phyloP scores from a whole-genome alignment of 2,888 invertebrate genomes.

The Eupithecia subfuscata region DNA sequence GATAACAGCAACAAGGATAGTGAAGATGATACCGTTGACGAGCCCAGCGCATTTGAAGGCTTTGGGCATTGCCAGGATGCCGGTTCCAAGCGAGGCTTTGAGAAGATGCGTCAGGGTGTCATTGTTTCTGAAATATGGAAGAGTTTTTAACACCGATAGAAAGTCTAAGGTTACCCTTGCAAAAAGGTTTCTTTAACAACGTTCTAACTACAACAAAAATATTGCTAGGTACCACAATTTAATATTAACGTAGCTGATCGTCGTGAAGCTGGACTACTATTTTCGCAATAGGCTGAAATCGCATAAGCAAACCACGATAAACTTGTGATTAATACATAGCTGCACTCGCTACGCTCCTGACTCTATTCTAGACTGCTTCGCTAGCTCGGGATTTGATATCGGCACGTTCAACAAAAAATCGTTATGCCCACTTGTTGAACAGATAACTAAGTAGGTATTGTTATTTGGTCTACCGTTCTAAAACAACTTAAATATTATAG shows the following conservation, averaged over 20 bases:
- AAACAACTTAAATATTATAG: too few species aligned
- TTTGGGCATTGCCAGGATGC: slow-evolving; percentile 96
- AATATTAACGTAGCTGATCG: background rate
- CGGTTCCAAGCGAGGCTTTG: slow-evolving; percentile 98
- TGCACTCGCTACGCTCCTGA: background rate
- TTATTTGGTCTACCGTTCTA: too few species aligned
- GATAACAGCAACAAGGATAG: slow-evolving; percentile 92
- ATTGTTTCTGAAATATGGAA: slow-evolving; percentile 86
- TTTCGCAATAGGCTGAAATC: background rate
- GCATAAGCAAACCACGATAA: background rate
- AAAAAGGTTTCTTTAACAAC: background rate
- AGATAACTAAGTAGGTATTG: too few species aligned
- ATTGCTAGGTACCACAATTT: background rate
- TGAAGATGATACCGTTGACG: slow-evolving; percentile 91
- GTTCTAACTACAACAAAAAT: background rate
- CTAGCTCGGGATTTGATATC: too few species aligned
- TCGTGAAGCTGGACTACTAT: background rate
- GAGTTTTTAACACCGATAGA: background rate
- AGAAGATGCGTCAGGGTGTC: slow-evolving; percentile 96
- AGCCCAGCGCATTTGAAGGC: slow-evolving; percentile 96
- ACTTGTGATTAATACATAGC: too few species aligned
- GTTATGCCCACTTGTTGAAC: too few species aligned
- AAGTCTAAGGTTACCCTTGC: background rate
- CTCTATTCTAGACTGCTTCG: too few species aligned
- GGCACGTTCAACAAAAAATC: too few species aligned